Base-by-base conservation (phyloP, 2,888 invertebrate genomes). In the Brachyptera putata region DNA sequence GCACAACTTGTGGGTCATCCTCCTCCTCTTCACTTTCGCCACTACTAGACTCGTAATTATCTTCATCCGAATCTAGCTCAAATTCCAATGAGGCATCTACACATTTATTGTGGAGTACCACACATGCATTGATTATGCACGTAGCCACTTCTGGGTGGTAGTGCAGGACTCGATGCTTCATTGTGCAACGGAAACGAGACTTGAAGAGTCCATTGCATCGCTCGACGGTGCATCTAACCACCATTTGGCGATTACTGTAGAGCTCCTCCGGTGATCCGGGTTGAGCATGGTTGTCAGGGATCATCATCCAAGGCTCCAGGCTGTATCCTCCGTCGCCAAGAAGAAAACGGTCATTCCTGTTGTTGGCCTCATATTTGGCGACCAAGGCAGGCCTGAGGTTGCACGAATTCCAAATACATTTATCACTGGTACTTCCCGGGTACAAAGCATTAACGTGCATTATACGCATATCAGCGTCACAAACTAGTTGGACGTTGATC, bases 391-490 rank as follows among this genome's bases (percentile, higher is more conserved):
- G 5, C 24, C 14, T 49, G n/a, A 49, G n/a, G 49, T 49, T 49
- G 4, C 25, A 49, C 13, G 2, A 13, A 2, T 24, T 3, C 24
- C 24, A 49, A 7, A 49, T 49, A 14, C 49, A 25, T 13, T 49
- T 49, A 16, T 49, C 49, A 25, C 49, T 49, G 4, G 49, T 26
- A 49, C 49, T 49, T 11, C 49, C 49, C 3, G 49, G 24, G 13
- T 26, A 13, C 16, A 50, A 26, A n/a, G 30, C 26, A 14, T 50
- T 50, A 13, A 30, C 30, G 13, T 50, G 50, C 5, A 18, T 11
- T 13, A 30, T 21, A 14, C 5, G 9, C 48, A 48, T 22, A 22
- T 48, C 24, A 14, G 22, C 4, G 30, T 50, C 25, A 21, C 50
- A 50, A 26, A 25, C 25, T n/a, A 50, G 16, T 50, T 50, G 50